A percentile compares a stretch with the other conserved stretches of the same genome.
phyloP scores from a whole-genome alignment of 2,113 vertebrate genomes.

The Cyphomyrus discorhynchus region DNA sequence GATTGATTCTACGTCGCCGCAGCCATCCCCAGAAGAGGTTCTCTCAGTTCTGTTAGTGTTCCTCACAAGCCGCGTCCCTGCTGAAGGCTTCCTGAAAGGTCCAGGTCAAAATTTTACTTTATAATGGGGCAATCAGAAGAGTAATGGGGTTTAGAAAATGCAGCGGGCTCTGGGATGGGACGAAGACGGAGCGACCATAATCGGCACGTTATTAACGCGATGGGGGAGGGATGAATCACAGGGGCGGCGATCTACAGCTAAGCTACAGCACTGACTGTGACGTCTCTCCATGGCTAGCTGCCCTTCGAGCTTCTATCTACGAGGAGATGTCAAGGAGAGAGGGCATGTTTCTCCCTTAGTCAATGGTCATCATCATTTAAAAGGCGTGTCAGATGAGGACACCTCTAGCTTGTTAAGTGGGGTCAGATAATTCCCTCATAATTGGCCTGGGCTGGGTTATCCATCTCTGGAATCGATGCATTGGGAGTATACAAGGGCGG shows the following conservation, averaged over 20 bases:
- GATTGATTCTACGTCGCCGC: conserved; percentile 42
- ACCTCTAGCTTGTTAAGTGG: neutral
- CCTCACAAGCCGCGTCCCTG: neutral
- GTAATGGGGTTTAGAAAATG: neutral
- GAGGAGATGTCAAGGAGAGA: neutral
- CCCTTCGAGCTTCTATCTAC: neutral
- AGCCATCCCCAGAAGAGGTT: neutral
- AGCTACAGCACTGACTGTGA: neutral
- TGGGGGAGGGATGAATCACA: neutral
- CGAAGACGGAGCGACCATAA: neutral
- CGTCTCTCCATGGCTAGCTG: neutral
- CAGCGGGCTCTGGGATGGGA: neutral
- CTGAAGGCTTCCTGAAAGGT: neutral
- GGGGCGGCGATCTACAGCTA: neutral
- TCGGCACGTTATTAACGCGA: neutral
- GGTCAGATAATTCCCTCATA: neutral
- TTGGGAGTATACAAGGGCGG: neutral
- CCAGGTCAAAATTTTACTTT: neutral
- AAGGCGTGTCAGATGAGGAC: neutral
- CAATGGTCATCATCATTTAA: neutral
- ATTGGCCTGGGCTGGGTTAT: neutral
- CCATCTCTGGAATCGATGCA: neutral
- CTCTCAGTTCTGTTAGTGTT: neutral
- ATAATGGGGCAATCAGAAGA: neutral
- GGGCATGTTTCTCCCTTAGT: neutral